Conservation (phyloP, 2,113 vertebrate genomes). For the Microcebus murinus region DNA sequence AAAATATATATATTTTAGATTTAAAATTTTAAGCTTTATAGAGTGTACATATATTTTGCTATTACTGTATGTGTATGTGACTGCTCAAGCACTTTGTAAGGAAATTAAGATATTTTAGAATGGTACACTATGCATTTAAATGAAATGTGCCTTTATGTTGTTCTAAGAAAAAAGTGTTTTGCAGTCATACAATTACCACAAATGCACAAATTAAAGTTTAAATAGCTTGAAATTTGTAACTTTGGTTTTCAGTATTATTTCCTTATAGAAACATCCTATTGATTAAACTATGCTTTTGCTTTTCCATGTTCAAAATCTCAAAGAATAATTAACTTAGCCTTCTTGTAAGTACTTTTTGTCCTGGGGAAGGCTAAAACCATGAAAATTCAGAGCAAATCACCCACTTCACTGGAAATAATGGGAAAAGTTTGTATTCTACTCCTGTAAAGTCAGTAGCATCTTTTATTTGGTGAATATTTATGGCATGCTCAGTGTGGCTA, state of each 20-base stretch:
- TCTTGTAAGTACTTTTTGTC: slow-evolving; percentile 23
- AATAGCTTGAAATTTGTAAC: slow-evolving; percentile 87
- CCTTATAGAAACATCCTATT: slow-evolving; percentile 46
- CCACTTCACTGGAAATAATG: neutral
- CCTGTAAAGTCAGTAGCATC: neutral
- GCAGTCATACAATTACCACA: slow-evolving; percentile 91
- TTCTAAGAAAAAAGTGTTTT: slow-evolving; percentile 88
- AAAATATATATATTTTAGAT: slow-evolving; percentile 89
- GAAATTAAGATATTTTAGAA: slow-evolving; percentile 90
- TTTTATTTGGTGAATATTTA: neutral
- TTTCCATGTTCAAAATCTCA: slow-evolving; percentile 22
- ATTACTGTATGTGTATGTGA: slow-evolving; percentile 90
- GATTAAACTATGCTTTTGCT: slow-evolving; percentile 13
- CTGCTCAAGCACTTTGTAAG: slow-evolving; percentile 94
- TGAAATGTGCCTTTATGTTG: slow-evolving; percentile 91
- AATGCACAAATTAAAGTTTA: slow-evolving; percentile 96
- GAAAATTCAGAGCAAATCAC: neutral
- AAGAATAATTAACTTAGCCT: slow-evolving; percentile 14
- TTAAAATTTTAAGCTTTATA: slow-evolving; percentile 91
- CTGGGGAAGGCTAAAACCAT: neutral
- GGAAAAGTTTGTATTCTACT: neutral
- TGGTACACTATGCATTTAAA: slow-evolving; percentile 94
- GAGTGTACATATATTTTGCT: slow-evolving; percentile 96
- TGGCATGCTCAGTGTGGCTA: neutral
- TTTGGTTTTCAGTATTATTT: slow-evolving; percentile 83